phyloP scores from a whole-genome alignment of 2,797 vertebrate species.

The Leuciscus waleckii region DNA sequence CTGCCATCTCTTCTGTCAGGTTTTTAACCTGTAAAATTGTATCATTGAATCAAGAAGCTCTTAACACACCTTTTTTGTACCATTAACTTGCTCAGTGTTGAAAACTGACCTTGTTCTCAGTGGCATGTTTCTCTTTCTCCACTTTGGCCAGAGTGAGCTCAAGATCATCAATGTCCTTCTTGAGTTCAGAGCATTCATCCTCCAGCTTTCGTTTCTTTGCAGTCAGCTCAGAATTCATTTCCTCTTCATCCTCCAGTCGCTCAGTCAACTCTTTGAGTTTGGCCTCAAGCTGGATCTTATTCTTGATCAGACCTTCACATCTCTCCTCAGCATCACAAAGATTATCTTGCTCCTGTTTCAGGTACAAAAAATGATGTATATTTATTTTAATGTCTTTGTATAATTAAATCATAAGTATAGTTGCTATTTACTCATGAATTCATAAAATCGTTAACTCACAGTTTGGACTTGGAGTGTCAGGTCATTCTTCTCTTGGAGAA shows the following conservation, averaged over 20 bases:
- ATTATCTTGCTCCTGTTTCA: constrained; percentile 84
- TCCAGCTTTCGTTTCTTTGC: constrained; percentile 88
- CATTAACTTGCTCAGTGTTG: not conserved
- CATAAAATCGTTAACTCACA: constrained; percentile 53
- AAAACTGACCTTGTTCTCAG: not conserved
- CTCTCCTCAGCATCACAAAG: constrained; percentile 86
- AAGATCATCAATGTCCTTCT: constrained; percentile 89
- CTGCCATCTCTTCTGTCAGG: not conserved
- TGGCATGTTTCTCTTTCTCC: constrained; percentile 90
- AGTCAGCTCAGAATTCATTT: constrained; percentile 85
- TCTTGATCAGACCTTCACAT: constrained; percentile 91
- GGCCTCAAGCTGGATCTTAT: constrained; percentile 90
- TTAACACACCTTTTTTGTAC: not conserved
- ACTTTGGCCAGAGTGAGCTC: constrained; percentile 88
- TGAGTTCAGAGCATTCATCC: constrained; percentile 88
- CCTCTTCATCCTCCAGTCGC: constrained; percentile 81
- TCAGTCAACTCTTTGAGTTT: constrained; percentile 86
- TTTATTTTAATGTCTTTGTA: no score
- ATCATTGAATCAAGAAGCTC: not conserved
- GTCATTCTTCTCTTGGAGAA: constrained; percentile 81
- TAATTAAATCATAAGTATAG: constrained; percentile 62
- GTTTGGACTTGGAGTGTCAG: constrained; percentile 63
- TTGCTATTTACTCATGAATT: constrained; percentile 66
- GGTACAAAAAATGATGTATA: not conserved
- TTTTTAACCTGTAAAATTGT: not conserved